Percentiles rank a stretch among this genome's conserved stretches.
These are phyloP conservation scores for Alethe diademata DNA, from an alignment of 2,113 vertebrate species.

Conservation along the genomic window DNA sequence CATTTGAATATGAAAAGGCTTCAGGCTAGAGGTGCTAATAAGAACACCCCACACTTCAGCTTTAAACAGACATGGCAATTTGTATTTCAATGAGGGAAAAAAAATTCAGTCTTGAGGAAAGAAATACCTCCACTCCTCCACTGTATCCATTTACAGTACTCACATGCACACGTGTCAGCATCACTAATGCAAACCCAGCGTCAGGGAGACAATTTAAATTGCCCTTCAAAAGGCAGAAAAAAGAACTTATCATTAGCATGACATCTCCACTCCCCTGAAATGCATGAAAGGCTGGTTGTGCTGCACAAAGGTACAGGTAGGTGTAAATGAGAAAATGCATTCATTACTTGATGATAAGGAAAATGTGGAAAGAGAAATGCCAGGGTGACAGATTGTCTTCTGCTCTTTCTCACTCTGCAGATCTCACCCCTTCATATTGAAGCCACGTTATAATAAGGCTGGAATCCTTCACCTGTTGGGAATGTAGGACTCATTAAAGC, in stretches of 20 bases:
- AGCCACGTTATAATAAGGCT: background rate
- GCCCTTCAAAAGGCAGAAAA: slow-evolving; percentile 52
- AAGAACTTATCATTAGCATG: slow-evolving; percentile 65
- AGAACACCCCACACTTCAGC: slow-evolving; percentile 16
- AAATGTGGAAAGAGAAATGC: slow-evolving; percentile 38
- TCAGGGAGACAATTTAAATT: slow-evolving; percentile 64
- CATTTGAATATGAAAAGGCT: slow-evolving; percentile 73
- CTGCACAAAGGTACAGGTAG: slow-evolving; percentile 32
- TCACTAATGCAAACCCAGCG: slow-evolving; percentile 45
- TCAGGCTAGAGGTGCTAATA: slow-evolving; percentile 48
- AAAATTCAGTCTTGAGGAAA: slow-evolving; percentile 20
- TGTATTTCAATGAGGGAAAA: slow-evolving; percentile 43
- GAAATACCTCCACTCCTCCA: slow-evolving; percentile 50
- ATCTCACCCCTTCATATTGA: background rate
- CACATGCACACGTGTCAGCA: slow-evolving; percentile 7
- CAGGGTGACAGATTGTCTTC: background rate
- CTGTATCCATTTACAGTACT: slow-evolving; percentile 13
- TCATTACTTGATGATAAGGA: background rate
- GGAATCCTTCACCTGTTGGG: background rate
- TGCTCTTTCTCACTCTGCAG: slow-evolving; percentile 15
- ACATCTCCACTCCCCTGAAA: slow-evolving; percentile 31
- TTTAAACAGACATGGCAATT: slow-evolving; percentile 49
- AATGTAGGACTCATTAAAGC: background rate
- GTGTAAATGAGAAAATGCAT: slow-evolving; percentile 34
- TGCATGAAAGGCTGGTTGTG: background rate